Conservation (phyloP, 1,140 invertebrate genomes). For the Drepana arcuata region DNA sequence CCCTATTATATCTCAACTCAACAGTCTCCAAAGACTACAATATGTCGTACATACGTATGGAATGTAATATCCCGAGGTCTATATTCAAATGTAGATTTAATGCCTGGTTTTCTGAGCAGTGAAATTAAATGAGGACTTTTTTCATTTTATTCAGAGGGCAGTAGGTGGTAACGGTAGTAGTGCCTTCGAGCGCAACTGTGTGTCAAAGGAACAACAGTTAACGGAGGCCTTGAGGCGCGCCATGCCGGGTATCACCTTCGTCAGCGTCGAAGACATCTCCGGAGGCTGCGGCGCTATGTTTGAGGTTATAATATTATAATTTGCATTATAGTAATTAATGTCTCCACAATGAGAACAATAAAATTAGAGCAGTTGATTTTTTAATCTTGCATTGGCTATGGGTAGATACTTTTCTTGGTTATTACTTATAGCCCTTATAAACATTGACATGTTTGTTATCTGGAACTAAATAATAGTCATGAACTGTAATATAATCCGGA, state of each 20-base stretch:
- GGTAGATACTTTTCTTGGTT: no score
- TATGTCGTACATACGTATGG: background rate
- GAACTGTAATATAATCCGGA: no score
- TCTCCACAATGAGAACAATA: no score
- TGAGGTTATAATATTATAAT: conserved; percentile 72
- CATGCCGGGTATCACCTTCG: conserved; percentile 77
- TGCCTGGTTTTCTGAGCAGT: background rate
- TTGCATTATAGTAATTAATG: no score
- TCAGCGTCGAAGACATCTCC: conserved; percentile 83
- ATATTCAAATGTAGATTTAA: background rate
- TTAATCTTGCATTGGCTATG: no score
- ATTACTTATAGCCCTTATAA: no score
- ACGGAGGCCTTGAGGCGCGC: conserved; percentile 65
- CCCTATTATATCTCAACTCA: conserved; percentile 2
- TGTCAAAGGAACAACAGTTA: conserved; percentile 47
- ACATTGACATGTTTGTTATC: no score
- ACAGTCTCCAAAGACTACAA: background rate
- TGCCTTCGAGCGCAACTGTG: conserved; percentile 39
- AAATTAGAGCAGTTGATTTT: no score
- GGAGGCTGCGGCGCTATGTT: conserved; percentile 93
- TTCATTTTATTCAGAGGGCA: conserved; percentile 13
- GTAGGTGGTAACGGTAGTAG: conserved; percentile 20
- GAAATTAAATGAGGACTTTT: background rate
- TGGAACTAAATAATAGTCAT: no score
- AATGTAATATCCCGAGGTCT: background rate